Evolutionary conservation across 2,797 vertebrate genomes (phyloP), one percentile per base, ranked within the genome.

Genomic region (Sebastes paucispinis): DNA sequence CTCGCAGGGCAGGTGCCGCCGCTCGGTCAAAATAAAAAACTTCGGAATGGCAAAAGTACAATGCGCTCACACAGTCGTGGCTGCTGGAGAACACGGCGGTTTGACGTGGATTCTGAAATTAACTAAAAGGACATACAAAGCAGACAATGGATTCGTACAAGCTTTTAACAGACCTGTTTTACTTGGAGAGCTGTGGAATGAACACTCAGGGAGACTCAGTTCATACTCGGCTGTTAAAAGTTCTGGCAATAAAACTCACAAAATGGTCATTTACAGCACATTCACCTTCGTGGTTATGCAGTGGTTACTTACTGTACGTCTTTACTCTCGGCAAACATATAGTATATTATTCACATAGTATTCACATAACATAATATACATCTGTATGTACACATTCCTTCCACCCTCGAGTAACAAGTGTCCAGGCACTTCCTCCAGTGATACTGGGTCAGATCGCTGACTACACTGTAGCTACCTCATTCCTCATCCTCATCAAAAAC

Each of bases 331-430:
- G 93, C 91, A 91, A 95, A 94, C 94, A 95, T 89, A 92, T 90
- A 93, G 90, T 77, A 87, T 91, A 94, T 92, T 96, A 95, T 96
- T 95, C 94, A 96, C 94, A 96, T 86, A 93, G 83, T 96, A 96
- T 96, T 96, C 94, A 96, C 94, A 95, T 84, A 90, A 94, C 93
- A 91, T 92, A 95, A 95, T 95, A 94, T 96, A 96, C 94, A 96
- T 92, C 91, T 92, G 91, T 95, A 96, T 96, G 85, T 96, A 95
- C 94, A 96, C 78, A 67, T 77, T 92, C 87, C 88, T 84, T 93
- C 81, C 72, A 88, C 77, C 88, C 50, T 82, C 78, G 24, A 89
- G 74, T 83, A 84, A 84, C 88, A 89, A 93, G 89, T 92, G 90
- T 94, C 94, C 94, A 95, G 94, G 95, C 95, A 96, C 95, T 95